These are phyloP conservation scores for Therioaphis trifolii DNA, from an alignment of 2,888 invertebrate species.

Conservation along the genomic window DNA sequence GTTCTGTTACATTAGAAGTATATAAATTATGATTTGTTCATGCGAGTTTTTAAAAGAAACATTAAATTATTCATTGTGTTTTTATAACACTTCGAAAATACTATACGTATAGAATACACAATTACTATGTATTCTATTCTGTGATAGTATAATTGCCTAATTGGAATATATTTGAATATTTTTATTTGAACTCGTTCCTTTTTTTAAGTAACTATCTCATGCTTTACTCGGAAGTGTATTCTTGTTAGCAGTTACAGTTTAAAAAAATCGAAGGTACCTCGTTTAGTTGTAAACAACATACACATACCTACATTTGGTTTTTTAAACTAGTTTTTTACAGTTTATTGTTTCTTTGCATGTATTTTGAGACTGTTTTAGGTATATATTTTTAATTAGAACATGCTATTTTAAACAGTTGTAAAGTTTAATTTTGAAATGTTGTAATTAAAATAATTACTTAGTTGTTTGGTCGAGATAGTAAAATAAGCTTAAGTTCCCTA, in stretches of 20 bases:
- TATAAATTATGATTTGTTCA: too few species aligned
- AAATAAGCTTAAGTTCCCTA: slow-evolving; percentile 19
- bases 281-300: background rate
- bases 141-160: too few species aligned
- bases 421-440: slow-evolving; percentile 22
- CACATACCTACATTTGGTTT: background rate
- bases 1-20: too few species aligned
- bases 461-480: slow-evolving; percentile 23
- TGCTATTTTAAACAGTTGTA: slow-evolving; percentile 30
- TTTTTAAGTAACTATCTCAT: background rate
- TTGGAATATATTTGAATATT: too few species aligned
- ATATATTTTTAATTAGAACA: slow-evolving; percentile 46
- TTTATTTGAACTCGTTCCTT: too few species aligned
- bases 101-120: too few species aligned
- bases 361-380: background rate
- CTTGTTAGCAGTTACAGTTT: background rate
- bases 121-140: too few species aligned
- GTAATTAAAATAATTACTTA: slow-evolving; percentile 41
- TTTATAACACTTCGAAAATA: too few species aligned
- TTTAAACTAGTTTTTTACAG: background rate
- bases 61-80: too few species aligned
- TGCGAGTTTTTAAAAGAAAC: too few species aligned
- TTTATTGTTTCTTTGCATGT: slow-evolving; percentile 17
- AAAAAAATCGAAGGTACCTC: too few species aligned
- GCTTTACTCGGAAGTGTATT: background rate